phyloP scores from a whole-genome alignment of 2,797 vertebrate genomes.

The Valencia hispanica region DNA sequence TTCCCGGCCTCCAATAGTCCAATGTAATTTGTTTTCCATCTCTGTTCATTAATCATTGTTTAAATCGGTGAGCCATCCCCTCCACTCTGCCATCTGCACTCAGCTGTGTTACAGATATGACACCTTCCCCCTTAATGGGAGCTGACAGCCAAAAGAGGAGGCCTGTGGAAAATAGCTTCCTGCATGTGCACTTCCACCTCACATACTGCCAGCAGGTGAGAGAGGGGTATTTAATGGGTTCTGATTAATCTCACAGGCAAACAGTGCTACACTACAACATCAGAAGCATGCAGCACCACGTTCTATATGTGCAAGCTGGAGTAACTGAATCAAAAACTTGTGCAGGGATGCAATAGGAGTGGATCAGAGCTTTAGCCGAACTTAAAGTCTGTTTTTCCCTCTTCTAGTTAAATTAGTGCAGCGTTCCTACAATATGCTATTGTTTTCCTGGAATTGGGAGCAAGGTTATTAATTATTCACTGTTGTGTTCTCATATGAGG shows the following conservation, averaged over 20 bases:
- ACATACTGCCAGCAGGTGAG: conserved; percentile 98
- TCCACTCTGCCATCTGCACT: conserved; percentile 99
- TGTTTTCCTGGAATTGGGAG: conserved; percentile 85
- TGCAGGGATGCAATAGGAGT: conserved; percentile 65
- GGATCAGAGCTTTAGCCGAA: conserved; percentile 79
- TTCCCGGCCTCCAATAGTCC: conserved; percentile 99
- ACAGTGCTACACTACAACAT: conserved; percentile 86
- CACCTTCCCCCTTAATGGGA: conserved; percentile 99
- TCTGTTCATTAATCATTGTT: conserved; percentile 99
- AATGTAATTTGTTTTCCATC: conserved; percentile 99
- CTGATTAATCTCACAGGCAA: conserved; percentile 81
- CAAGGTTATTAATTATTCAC: conserved; percentile 85
- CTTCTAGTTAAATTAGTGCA: conserved; percentile 77
- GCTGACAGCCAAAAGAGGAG: conserved; percentile 97
- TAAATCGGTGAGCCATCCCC: conserved; percentile 99
- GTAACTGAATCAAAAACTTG: conserved; percentile 37
- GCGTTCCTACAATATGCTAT: conserved; percentile 82
- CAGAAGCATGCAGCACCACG: conserved; percentile 38
- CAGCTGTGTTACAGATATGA: conserved; percentile 99
- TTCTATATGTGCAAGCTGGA: not conserved
- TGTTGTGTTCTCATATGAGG: conserved; percentile 82
- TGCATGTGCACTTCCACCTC: conserved; percentile 99
- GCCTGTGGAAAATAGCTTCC: conserved; percentile 99
- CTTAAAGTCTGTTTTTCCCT: conserved; percentile 74
- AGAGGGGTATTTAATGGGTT: conserved; percentile 93